Conservation (phyloP, 2,113 vertebrate genomes). For the Fregetta grallaria region DNA sequence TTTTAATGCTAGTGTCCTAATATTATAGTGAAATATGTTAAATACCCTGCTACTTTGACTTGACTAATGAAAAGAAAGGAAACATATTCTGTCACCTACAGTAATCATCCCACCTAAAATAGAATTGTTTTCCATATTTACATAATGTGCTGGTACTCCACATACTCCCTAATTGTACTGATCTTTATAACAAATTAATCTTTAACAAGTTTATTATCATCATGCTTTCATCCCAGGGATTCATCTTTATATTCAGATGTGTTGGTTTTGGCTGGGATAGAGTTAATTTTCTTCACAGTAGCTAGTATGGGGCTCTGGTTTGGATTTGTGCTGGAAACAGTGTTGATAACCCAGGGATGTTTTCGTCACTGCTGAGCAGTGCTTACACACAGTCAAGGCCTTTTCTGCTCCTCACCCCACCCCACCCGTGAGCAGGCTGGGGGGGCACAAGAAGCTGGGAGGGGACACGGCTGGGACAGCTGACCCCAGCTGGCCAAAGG, state of each 20-base stretch:
- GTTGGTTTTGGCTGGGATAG: too few species aligned
- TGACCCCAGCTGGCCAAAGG: too few species aligned
- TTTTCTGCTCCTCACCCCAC: too few species aligned
- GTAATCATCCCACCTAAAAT: constrained; percentile 25
- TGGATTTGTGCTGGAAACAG: too few species aligned
- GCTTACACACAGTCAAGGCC: too few species aligned
- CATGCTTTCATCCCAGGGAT: not conserved
- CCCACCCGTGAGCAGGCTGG: too few species aligned
- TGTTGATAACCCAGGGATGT: too few species aligned
- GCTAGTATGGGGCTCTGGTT: too few species aligned
- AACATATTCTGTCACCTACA: constrained; percentile 11
- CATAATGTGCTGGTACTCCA: constrained; percentile 36
- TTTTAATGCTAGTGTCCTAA: constrained; percentile 45
- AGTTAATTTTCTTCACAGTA: too few species aligned
- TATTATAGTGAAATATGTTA: constrained; percentile 57
- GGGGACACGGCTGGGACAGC: too few species aligned
- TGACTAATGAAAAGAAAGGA: constrained; percentile 27
- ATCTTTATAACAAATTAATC: constrained; percentile 34
- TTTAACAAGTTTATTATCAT: not conserved
- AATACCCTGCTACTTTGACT: constrained; percentile 35
- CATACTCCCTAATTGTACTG: constrained; percentile 1
- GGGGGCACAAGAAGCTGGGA: too few species aligned
- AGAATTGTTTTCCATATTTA: constrained; percentile 46
- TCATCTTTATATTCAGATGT: not conserved
- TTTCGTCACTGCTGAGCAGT: too few species aligned